phyloP scores from a whole-genome alignment of 2,797 vertebrate species.

The Pitangus sulphuratus region DNA sequence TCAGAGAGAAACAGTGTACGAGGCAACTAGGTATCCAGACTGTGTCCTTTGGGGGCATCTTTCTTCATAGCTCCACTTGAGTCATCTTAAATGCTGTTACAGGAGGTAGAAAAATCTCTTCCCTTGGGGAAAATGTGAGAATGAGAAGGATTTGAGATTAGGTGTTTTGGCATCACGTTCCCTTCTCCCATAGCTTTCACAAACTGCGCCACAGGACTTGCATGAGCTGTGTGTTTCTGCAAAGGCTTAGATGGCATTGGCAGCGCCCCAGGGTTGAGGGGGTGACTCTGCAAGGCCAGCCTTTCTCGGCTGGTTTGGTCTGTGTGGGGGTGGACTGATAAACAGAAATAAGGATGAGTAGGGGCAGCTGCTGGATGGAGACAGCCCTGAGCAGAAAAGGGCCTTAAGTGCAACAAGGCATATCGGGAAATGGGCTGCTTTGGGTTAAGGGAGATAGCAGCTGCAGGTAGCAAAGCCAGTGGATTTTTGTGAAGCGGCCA shows the following conservation, averaged over 20 bases:
- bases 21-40: neutral
- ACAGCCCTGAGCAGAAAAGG: neutral
- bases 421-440: neutral
- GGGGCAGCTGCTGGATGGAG: slow-evolving; percentile 28
- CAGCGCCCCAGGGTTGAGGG: neutral
- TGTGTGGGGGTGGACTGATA: neutral
- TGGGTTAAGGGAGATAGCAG: neutral
- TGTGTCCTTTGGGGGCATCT: neutral
- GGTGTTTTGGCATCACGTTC: neutral
- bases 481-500: neutral
- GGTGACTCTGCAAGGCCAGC: neutral
- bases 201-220: neutral
- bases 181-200: neutral
- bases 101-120: slow-evolving; percentile 10
- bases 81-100: slow-evolving; percentile 7
- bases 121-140: neutral
- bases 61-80: neutral
- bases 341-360: neutral
- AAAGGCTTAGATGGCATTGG: neutral
- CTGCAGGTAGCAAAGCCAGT: neutral
- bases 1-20: neutral
- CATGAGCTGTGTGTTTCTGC: neutral
- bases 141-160: neutral
- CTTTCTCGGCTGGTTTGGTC: neutral
- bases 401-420: rapidly evolving